Conservation (phyloP, 2,113 vertebrate species). For the Bufo bufo region DNA sequence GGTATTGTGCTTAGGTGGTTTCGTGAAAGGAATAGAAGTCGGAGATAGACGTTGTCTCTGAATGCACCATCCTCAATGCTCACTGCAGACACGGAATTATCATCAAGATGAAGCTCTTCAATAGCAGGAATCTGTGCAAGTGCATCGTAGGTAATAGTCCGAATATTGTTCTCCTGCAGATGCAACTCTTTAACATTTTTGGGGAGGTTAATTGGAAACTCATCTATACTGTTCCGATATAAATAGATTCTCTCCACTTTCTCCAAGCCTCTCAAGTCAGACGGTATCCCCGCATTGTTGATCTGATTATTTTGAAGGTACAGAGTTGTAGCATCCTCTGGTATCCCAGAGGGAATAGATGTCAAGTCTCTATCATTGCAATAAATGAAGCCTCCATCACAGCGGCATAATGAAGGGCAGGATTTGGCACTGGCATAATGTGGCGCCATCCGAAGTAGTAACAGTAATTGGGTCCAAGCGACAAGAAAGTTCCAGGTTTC, state of each 20-base stretch:
- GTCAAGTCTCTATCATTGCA: slow-evolving; percentile 97
- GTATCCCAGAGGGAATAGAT: slow-evolving; percentile 93
- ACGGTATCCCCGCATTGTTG: slow-evolving; percentile 95
- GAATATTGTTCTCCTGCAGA: slow-evolving; percentile 97
- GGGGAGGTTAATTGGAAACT: slow-evolving; percentile 96
- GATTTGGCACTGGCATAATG: slow-evolving; percentile 83
- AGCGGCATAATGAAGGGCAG: slow-evolving; percentile 93
- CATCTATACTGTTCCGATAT: slow-evolving; percentile 97
- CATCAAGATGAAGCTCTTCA: slow-evolving; percentile 97
- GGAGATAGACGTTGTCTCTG: slow-evolving; percentile 91
- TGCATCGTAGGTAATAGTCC: slow-evolving; percentile 93
- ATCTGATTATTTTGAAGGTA: slow-evolving; percentile 99
- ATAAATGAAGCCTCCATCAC: slow-evolving; percentile 97
- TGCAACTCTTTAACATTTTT: slow-evolving; percentile 95
- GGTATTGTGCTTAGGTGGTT: slow-evolving; percentile 98
- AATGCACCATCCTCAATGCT: slow-evolving; percentile 98
- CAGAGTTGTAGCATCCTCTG: slow-evolving; percentile 93
- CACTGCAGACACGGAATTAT: slow-evolving; percentile 96
- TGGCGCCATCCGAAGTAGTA: slow-evolving; percentile 89
- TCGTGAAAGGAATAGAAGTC: slow-evolving; percentile 94
- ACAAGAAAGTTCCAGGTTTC: slow-evolving; percentile 89
- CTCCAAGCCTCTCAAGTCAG: slow-evolving; percentile 86
- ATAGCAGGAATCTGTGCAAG: slow-evolving; percentile 95
- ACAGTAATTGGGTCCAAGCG: slow-evolving; percentile 88
- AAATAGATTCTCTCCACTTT: slow-evolving; percentile 97